These are phyloP conservation scores for Scaptodrosophila latifasciaeformis DNA, from an alignment of 2,888 invertebrate species.

Conservation along the genomic window DNA sequence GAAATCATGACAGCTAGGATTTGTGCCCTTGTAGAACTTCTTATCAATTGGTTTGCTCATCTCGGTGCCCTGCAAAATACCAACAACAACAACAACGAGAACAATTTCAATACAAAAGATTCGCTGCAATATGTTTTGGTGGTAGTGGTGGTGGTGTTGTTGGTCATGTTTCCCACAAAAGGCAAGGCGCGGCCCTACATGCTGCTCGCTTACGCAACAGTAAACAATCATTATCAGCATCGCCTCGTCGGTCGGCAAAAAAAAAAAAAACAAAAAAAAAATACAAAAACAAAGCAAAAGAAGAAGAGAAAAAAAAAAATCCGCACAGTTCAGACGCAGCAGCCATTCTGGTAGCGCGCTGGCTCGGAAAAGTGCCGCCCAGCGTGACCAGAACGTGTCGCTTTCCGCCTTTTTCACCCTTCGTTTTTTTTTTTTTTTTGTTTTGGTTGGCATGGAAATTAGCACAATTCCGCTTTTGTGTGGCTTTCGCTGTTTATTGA, in stretches of 20 bases:
- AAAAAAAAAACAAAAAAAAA: background rate
- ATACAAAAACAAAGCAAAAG: background rate
- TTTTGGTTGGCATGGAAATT: too few relatives aligned
- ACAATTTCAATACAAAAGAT: too few relatives aligned
- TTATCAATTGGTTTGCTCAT: constrained; percentile 98
- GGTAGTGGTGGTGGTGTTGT: too few relatives aligned
- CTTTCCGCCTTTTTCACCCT: too few relatives aligned
- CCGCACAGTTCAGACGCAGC: background rate
- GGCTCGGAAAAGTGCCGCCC: background rate
- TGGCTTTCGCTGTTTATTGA: too few relatives aligned
- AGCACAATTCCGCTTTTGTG: background rate
- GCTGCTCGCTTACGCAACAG: constrained; percentile 20
- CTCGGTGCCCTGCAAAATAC: constrained; percentile 86
- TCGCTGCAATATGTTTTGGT: background rate
- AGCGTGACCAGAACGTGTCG: background rate
- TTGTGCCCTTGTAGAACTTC: constrained; percentile 98
- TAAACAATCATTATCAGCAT: constrained; percentile 9
- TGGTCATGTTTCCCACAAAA: constrained; percentile 1
- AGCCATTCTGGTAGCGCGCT: background rate
- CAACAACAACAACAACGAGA: background rate
- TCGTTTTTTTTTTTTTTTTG: too few relatives aligned
- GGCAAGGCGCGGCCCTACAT: background rate
- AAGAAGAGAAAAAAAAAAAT: too few relatives aligned
- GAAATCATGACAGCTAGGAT: constrained; percentile 99
- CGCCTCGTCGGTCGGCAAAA: background rate